phyloP scores from a whole-genome alignment of 2,797 vertebrate genomes.

The Poecilia velifera region DNA sequence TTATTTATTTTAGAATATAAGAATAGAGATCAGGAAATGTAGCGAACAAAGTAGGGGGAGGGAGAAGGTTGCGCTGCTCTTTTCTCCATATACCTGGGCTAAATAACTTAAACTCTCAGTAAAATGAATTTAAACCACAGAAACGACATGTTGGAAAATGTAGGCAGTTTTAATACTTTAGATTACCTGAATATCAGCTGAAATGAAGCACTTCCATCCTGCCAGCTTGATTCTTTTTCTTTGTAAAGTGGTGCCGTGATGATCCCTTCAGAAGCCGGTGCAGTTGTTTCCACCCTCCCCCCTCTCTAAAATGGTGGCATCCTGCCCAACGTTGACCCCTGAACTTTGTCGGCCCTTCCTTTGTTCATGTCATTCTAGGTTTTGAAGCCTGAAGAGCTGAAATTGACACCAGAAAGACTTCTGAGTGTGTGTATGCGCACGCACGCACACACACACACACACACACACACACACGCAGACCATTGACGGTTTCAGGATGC shows the following conservation, averaged over 20 bases:
- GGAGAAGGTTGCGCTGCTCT: background rate
- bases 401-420: constrained; percentile 70
- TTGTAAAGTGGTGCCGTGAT: constrained; percentile 25
- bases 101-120: background rate
- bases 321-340: constrained; percentile 71
- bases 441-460: constrained; percentile 3
- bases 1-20: background rate
- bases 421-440: constrained; percentile 14
- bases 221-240: constrained; percentile 36
- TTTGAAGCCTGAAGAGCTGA: constrained; percentile 73
- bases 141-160: background rate
- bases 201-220: background rate
- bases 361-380: constrained; percentile 67
- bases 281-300: constrained; percentile 50
- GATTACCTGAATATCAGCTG: background rate
- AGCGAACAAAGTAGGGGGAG: background rate
- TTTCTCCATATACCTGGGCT: background rate
- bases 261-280: constrained; percentile 9
- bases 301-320: constrained; percentile 62
- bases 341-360: constrained; percentile 71
- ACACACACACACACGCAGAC: constrained; percentile 37
- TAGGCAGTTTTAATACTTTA: background rate
- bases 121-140: background rate
- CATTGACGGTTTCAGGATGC: constrained; percentile 72
- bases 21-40: background rate